Evolutionary conservation across 2,888 invertebrate species (phyloP), one percentile per base, ranked within the genome.

Genomic region (Drosophila borealis): DNA sequence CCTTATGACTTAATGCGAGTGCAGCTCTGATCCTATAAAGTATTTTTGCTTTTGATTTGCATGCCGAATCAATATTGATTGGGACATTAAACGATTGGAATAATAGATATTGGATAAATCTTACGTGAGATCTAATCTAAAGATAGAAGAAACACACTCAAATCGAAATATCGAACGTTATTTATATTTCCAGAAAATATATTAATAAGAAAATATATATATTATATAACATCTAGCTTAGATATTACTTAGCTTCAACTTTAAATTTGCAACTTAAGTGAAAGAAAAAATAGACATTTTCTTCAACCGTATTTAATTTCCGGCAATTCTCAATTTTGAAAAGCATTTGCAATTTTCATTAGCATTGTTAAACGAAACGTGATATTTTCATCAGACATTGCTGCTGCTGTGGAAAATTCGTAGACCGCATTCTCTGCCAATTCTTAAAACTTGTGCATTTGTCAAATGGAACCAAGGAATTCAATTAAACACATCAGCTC

Each of bases 401-500:
- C 37, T 4, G 25, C 2, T 39, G 21, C 6, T 51, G 39, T 11
- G n/a, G n/a, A 11, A 46, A 17, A 25, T 14, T 6, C 36, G 33
- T n/a, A 36, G 21, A 72, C 72, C 72, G 21, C 53, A 71, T 50
- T 44, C 29, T n/a, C 29, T 9, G 14, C 4, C 17, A 49, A 46
- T 54, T 34, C 37, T 19, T 8, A 42, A 46, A 29, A 50, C 25
- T 50, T 54, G 37, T 14, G 39, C 50, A 66, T 63, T 53, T 66
- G 44, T 75, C 62, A 59, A 79, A 60, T 63, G 41, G 56, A 49
- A 42, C 39, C 50, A 21, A 53, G 54, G 17, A 70, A 78, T 77
- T 66, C 74, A 77, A 78, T 78, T 78, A 74, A 61, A 66, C 44
- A 59, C 46, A 45, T 62, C 34, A 57, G 50, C 34, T 33, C 42